Conservation (phyloP, 2,797 vertebrate genomes). For the Channallabes apus region DNA sequence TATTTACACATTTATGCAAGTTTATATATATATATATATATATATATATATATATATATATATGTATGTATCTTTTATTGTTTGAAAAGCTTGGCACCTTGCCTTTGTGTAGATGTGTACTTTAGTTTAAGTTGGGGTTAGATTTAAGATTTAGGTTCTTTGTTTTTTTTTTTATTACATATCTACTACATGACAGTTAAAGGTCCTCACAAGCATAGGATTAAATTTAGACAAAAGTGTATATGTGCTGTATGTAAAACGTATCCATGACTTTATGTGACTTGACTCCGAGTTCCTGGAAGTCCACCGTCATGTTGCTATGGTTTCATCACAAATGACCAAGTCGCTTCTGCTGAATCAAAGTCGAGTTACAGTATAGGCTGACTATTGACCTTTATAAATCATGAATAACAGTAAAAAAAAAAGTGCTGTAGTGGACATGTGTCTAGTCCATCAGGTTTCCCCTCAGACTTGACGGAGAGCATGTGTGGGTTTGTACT, state of each 20-base stretch:
- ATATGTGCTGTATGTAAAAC: neutral
- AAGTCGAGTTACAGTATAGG: neutral
- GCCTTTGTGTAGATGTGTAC: neutral
- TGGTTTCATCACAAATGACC: neutral
- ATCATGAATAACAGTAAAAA: neutral
- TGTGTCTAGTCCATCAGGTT: neutral
- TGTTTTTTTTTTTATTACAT: neutral
- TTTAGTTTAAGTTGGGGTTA: neutral
- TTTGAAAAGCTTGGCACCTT: neutral
- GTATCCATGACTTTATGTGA: conserved; percentile 6
- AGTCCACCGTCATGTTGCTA: neutral
- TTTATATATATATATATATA: no score
- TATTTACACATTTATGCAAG: no score
- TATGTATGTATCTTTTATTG: no score
- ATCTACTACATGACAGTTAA: neutral
- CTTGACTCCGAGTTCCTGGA: conserved; percentile 2
- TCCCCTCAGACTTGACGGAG: neutral
- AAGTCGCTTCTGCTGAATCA: neutral
- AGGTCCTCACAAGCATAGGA: neutral
- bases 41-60: no score
- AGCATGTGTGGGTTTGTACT: neutral
- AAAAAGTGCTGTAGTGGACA: neutral
- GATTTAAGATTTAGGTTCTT: neutral
- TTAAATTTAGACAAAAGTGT: neutral
- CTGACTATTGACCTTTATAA: neutral